These are phyloP conservation scores for Miichthys miiuy DNA, from an alignment of 2,797 vertebrate genomes.

Conservation along the genomic window DNA sequence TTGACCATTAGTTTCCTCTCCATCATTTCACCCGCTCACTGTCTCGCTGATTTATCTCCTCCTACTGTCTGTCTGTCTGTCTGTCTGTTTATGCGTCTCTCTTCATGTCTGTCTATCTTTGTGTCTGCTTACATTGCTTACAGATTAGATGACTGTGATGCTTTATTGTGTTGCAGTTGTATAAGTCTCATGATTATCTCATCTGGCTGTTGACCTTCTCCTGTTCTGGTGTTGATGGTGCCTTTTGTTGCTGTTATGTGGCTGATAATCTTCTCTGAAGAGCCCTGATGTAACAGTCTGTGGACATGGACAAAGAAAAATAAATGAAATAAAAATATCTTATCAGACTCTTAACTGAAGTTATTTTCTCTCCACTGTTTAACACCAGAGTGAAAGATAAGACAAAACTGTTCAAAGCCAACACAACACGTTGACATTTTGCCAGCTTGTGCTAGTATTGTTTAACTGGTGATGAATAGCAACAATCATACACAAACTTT, in stretches of 20 bases:
- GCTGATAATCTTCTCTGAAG: constrained; percentile 22
- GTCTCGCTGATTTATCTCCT: constrained; percentile 55
- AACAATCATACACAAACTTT: neutral
- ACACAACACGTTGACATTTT: too few species aligned
- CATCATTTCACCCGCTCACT: constrained; percentile 55
- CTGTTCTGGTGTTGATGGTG: constrained; percentile 16
- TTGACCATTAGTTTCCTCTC: constrained; percentile 62
- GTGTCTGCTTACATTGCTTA: neutral
- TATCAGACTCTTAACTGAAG: neutral
- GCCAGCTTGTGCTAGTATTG: neutral
- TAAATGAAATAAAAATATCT: neutral
- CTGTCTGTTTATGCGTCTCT: constrained; percentile 3
- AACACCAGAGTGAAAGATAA: neutral
- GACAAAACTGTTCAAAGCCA: neutral
- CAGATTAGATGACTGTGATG: too few species aligned
- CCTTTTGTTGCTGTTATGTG: constrained; percentile 4
- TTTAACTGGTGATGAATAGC: neutral
- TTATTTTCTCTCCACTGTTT: neutral
- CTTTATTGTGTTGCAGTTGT: neutral
- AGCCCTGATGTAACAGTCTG: neutral
- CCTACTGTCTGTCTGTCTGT: neutral
- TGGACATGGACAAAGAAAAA: neutral
- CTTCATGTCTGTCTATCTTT: neutral
- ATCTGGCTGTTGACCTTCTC: constrained; percentile 31
- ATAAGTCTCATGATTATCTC: constrained; percentile 24